Evolutionary conservation across 1,140 invertebrate species (phyloP).

Genomic region (Drosophila nannoptera): DNA sequence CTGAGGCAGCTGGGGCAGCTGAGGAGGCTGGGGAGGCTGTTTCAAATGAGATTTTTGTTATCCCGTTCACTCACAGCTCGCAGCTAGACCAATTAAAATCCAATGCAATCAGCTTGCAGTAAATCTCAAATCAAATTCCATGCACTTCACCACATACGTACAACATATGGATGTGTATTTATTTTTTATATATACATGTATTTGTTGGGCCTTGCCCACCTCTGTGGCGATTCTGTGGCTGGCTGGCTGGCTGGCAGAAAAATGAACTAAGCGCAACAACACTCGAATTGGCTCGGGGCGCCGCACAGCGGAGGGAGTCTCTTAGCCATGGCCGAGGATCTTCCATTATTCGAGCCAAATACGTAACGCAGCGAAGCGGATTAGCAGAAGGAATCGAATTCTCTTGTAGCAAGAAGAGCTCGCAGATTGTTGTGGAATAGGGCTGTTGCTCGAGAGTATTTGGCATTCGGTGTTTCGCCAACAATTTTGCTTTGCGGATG

Average conservation of each 20-base stretch:
- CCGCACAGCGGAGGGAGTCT: slow-evolving; percentile 39
- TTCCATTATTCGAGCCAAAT: background rate
- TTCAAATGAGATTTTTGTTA: slow-evolving; percentile 31
- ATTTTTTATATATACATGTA: slow-evolving; percentile 5
- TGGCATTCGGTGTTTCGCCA: background rate
- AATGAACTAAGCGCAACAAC: slow-evolving; percentile 49
- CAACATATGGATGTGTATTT: no score
- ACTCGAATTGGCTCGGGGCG: slow-evolving; percentile 49
- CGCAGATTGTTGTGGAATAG: background rate
- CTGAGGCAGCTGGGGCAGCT: background rate
- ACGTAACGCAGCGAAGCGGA: background rate
- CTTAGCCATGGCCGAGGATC: background rate
- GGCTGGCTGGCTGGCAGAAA: slow-evolving; percentile 63
- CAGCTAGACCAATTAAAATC: slow-evolving; percentile 58
- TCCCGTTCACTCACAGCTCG: slow-evolving; percentile 19
- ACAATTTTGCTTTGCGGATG: no score
- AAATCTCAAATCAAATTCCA: slow-evolving; percentile 59
- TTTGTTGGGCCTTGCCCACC: slow-evolving; percentile 18
- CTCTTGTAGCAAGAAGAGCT: background rate
- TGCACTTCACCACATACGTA: slow-evolving; percentile 19
- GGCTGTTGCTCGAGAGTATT: background rate
- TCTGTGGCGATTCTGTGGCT: slow-evolving; percentile 55
- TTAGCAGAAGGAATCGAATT: background rate
- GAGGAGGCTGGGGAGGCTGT: background rate
- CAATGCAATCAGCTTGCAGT: slow-evolving; percentile 53